Evolutionary conservation across 2,113 vertebrate genomes (phyloP), one percentile per base, ranked within the genome.

Genomic region (Procavia capensis): DNA sequence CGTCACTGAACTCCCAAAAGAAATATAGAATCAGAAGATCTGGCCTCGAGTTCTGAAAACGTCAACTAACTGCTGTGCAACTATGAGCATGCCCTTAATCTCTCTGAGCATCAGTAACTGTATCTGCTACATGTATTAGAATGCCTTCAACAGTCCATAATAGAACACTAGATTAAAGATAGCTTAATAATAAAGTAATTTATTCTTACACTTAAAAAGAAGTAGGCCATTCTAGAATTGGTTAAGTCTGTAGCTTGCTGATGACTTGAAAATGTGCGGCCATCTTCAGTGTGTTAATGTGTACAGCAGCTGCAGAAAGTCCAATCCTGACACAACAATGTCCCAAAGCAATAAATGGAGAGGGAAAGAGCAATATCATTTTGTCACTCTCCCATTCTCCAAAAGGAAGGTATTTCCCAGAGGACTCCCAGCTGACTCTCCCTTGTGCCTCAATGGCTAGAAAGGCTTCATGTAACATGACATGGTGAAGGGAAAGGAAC

Each of bases 401-500:
- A 27, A 22, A 31, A 29, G 39, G 22, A 83, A 66, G 36, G 14
- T 34, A 57, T 14, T 74, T 81, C 57, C 54, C 25, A 41, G 36
- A 64, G n/a, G 4, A 45, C 17, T 74, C 29, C 6, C 13, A 17
- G 43, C 27, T 47, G 9, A 13, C 41, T 31, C 19, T 29, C 27
- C 24, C 17, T 39, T 41, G 13, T 43, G 22, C 8, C n/a, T 70
- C n/a, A 14, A 6, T 63, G 63, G 41, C 79, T 84, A 41, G 31
- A 57, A 41, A 27, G 59, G 29, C 27, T 34, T 13, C 2, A 41
- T 75, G 29, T 64, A 5, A 27, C 43, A 31, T 9, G 14, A 43
- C 27, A 3, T 0, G 4, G 5, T 17, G 14, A 34, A 25, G 3
- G 29, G 41, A 6, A 50, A 36, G 11, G 31, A 29, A 7, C 20